A percentile compares a stretch with the other conserved stretches of the same genome.
Evolutionary conservation across 2,113 vertebrate species (phyloP).

Genomic region (Rhinolophus sinicus): DNA sequence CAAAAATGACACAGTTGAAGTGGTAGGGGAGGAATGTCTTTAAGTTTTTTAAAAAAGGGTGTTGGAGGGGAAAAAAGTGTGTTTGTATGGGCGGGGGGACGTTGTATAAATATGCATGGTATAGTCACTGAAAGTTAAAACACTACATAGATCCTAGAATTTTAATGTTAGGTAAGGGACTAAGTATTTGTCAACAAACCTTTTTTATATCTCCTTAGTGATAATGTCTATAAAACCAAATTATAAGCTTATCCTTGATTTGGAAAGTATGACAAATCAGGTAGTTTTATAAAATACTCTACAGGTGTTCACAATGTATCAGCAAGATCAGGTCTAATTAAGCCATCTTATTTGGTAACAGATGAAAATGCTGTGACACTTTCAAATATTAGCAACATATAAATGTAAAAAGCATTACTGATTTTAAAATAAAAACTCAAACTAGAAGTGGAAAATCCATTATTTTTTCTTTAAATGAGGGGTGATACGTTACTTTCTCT

Average conservation of each 20-base stretch:
- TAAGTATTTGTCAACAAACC: not conserved
- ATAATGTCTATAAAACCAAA: not conserved
- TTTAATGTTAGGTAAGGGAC: not conserved
- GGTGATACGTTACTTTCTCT: not conserved
- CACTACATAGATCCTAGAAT: not conserved
- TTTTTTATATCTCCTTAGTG: not conserved
- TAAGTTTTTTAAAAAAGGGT: not conserved
- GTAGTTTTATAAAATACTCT: not conserved
- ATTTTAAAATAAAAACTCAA: constrained; percentile 37
- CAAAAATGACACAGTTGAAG: not conserved
- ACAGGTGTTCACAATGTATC: not conserved
- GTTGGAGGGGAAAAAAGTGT: not conserved
- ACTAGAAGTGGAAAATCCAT: not conserved
- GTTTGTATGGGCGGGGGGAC: too few relatives aligned
- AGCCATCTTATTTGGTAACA: not conserved
- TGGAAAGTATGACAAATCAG: not conserved
- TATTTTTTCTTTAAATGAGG: not conserved
- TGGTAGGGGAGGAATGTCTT: not conserved
- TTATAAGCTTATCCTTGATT: not conserved
- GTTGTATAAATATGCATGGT: not conserved
- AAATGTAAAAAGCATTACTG: not conserved
- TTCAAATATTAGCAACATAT: constrained; percentile 19
- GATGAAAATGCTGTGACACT: not conserved
- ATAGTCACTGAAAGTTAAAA: not conserved
- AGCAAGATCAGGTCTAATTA: not conserved